A percentile compares a stretch with the other conserved stretches of the same genome.
Conservation (phyloP, 2,113 vertebrate species). For the Dinomys branickii region DNA sequence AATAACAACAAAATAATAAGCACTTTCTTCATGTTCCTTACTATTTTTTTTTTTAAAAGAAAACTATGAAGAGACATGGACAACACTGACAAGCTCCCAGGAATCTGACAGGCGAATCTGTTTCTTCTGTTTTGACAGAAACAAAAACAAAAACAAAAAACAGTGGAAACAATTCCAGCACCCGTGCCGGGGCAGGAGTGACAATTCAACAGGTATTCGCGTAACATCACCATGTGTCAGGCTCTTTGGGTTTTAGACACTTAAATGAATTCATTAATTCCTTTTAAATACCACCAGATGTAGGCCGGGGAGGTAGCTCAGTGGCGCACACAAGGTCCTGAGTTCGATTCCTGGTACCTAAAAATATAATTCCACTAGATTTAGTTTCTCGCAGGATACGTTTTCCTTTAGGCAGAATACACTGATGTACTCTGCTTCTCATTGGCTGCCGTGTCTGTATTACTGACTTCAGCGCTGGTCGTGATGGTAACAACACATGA, state of each 20-base stretch:
- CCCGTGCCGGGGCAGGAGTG: background rate
- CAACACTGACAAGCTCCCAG: background rate
- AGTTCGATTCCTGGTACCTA: too few species aligned
- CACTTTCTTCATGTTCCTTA: constrained; percentile 8
- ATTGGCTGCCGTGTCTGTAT: background rate
- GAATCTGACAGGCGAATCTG: background rate
- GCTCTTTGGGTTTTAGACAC: background rate
- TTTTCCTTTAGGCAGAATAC: background rate
- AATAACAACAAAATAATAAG: background rate
- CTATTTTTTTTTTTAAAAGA: background rate
- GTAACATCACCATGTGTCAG: background rate
- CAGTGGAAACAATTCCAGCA: background rate
- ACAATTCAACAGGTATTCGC: background rate
- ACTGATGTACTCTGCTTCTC: background rate
- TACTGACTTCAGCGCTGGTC: background rate
- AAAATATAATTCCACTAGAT: background rate
- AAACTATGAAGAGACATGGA: background rate
- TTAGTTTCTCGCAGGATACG: background rate
- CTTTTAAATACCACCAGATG: background rate
- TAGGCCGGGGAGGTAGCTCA: background rate
- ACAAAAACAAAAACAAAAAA: background rate
- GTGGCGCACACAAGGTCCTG: too few species aligned
- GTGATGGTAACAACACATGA: background rate
- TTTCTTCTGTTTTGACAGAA: background rate
- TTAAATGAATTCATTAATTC: background rate